These are phyloP conservation scores for Aproaerema taeniolella DNA, from an alignment of 2,888 invertebrate species.

Conservation along the genomic window DNA sequence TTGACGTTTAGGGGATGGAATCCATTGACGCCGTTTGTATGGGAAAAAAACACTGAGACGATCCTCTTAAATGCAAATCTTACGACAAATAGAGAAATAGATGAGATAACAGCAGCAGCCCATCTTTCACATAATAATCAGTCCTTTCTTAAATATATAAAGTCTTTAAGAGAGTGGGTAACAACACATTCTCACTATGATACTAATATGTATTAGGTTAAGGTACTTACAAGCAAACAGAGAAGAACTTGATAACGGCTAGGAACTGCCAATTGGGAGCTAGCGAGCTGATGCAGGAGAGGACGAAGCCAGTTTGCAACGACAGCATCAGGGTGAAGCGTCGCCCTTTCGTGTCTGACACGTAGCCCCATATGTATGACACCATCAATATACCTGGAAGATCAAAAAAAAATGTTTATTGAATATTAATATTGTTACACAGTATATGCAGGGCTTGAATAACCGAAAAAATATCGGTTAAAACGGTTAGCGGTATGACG, in stretches of 20 bases:
- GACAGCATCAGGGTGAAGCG: conserved; percentile 53
- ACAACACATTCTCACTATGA: no score
- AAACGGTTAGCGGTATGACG: no score
- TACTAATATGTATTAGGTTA: no score
- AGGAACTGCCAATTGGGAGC: conserved; percentile 60
- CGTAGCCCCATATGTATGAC: conserved; percentile 65
- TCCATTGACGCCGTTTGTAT: no score
- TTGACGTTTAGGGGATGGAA: no score
- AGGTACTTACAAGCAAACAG: conserved; percentile 68
- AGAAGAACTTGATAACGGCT: conserved; percentile 55
- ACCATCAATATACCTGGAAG: conserved; percentile 61
- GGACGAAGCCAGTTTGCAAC: conserved; percentile 46
- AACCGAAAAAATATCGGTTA: not conserved
- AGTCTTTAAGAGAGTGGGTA: not conserved
- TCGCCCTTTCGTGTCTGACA: conserved; percentile 60
- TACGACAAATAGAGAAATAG: no score
- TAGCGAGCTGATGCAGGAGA: conserved; percentile 56
- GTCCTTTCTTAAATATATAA: not conserved
- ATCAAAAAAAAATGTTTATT: not conserved
- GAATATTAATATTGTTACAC: not conserved
- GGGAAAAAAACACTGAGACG: no score
- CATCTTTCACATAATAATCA: not conserved
- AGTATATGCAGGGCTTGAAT: no score
- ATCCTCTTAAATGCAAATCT: no score
- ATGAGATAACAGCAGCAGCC: no score